phyloP scores from a whole-genome alignment of 92 coral and sea anemone species.

The Palythoa caribaeorum region DNA sequence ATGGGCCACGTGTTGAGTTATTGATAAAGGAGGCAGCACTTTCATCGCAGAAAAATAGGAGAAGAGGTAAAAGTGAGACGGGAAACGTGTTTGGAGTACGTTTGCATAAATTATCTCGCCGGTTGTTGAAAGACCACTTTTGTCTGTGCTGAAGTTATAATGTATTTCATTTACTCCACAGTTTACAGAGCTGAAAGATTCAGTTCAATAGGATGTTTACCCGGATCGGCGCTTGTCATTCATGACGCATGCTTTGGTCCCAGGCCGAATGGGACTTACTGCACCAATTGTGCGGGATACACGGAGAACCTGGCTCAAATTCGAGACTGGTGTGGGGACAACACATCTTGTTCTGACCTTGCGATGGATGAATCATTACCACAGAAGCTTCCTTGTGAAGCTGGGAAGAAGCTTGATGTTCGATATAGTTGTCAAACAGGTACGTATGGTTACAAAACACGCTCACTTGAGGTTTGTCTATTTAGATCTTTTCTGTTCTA shows the following conservation, averaged over 20 bases:
- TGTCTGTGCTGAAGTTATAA: no score
- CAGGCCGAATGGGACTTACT: not conserved
- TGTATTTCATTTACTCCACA: not conserved
- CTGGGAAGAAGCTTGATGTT: slow-evolving; percentile 17
- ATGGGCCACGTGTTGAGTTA: no score
- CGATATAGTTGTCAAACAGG: slow-evolving; percentile 36
- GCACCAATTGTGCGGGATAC: not conserved
- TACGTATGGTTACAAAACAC: not conserved
- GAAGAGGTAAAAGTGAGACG: no score
- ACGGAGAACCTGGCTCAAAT: not conserved
- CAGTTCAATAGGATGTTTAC: not conserved
- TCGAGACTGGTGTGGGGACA: slow-evolving; percentile 12
- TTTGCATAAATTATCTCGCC: no score
- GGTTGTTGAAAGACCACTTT: no score
- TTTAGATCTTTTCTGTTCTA: no score
- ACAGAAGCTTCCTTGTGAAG: not conserved
- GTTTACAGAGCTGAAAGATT: slow-evolving; percentile 9
- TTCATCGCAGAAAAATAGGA: no score
- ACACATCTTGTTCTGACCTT: not conserved
- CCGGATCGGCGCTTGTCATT: not conserved
- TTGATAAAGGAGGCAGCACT: no score
- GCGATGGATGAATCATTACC: not conserved
- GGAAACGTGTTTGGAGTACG: no score
- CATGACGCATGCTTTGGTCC: slow-evolving; percentile 38
- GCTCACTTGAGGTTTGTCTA: no score